Evolutionary conservation across 2,888 invertebrate genomes (phyloP).

Genomic region (Acrocyrtus sp.): DNA sequence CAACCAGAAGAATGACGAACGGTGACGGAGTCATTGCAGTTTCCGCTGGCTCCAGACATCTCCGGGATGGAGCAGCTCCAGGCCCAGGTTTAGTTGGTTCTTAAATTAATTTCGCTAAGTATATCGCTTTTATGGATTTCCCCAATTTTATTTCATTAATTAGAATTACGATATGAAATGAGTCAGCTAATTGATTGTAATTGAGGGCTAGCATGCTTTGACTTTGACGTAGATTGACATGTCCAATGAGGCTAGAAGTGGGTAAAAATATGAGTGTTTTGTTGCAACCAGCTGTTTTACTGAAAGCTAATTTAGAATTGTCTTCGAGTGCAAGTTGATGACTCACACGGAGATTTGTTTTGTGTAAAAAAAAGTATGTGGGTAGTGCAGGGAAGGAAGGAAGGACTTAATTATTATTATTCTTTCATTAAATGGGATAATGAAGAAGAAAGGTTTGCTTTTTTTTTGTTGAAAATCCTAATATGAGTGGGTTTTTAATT

Average conservation of each 20-base stretch:
- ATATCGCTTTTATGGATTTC: too few species aligned
- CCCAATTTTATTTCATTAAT: too few species aligned
- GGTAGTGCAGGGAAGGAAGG: too few species aligned
- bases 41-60: constrained; percentile 48
- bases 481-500: not conserved
- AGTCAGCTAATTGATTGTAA: too few species aligned
- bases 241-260: not conserved
- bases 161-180: not conserved
- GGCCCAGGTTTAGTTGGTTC: constrained; percentile 67
- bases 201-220: not conserved
- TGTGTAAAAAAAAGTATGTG: not conserved
- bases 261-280: too few species aligned
- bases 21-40: constrained; percentile 50
- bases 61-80: constrained; percentile 50
- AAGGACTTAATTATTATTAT: constrained; percentile 63
- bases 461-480: too few species aligned
- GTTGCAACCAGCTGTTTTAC: too few species aligned
- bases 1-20: constrained; percentile 59
- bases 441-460: constrained; percentile 27
- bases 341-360: too few species aligned
- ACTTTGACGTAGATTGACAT: not conserved
- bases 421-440: constrained; percentile 63
- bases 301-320: too few species aligned
- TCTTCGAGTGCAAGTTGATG: too few species aligned
- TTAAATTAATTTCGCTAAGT: too few species aligned